Evolutionary conservation across 1,140 invertebrate genomes (phyloP), one percentile per base, ranked within the genome.

Genomic region (Papilio glaucus): DNA sequence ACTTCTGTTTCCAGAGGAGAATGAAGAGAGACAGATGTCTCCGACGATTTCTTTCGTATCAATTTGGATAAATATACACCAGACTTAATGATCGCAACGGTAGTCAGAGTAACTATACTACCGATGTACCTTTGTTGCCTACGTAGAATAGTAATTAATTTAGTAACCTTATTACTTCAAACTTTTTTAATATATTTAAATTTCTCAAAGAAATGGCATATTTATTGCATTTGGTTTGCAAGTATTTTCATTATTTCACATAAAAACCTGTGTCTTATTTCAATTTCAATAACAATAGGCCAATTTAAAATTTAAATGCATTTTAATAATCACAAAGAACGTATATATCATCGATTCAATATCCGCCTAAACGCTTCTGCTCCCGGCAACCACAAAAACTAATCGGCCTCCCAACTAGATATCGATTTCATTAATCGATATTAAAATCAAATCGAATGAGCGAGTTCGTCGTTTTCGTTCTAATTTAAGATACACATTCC

Each of bases 351-450:
- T 57, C 10, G 24, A 57, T 57, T 57, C 49, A 53, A 53, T 13
- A 53, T 53, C 49, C 7, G 49, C 10, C 24, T 21, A n/a, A 49
- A 21, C 18, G 0, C 49, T 57, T 26, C 24, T 15, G 21, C 21
- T 15, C 18, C 21, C 21, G 49, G 49, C 49, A 57, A 57, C 24
- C 12, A 57, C 21, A 24, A 57, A 33, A 33, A 33, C 24, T 57
- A 26, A 57, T 57, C 49, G 49, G 24, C 49, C 49, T 57, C 49
- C 49, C 49, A 57, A 53, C 18, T 24, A 24, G 49, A 24, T 4
- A 24, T 57, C 49, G 49, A 4, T 57, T 57, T 26, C 24, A 21
- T 57, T 24, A 57, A 57, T 57, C 45, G 45, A 49, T 49, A 49
- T 49, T 49, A 18, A 49, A 49, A 49, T 21, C 18, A 18, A 49